Evolutionary conservation across 2,797 vertebrate genomes (phyloP).

Genomic region (Sebastes miniatus): DNA sequence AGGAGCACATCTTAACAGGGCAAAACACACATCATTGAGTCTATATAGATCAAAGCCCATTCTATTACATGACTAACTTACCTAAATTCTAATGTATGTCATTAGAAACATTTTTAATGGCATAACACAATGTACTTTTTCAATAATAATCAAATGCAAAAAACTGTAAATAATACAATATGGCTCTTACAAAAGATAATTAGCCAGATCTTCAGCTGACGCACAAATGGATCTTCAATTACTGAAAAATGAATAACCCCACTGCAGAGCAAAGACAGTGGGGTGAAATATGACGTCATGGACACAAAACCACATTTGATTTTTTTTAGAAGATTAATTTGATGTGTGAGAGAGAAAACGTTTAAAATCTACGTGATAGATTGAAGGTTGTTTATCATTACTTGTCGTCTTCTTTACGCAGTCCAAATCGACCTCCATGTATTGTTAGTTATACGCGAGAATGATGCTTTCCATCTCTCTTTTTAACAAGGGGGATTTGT

Average conservation of each 20-base stretch:
- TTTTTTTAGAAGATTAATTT: conserved; percentile 49
- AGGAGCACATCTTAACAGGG: too few species aligned
- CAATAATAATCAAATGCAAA: too few species aligned
- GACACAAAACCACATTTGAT: conserved; percentile 45
- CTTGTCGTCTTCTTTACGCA: conserved; percentile 50
- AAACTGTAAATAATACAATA: too few species aligned
- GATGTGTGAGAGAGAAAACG: conserved; percentile 12
- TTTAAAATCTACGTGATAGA: conserved; percentile 65
- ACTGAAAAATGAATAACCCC: conserved; percentile 36
- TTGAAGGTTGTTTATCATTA: conserved; percentile 64
- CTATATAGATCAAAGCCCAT: too few species aligned
- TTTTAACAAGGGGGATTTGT: conserved; percentile 83
- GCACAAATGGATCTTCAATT: conserved; percentile 28
- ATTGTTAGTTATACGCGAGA: conserved; percentile 67
- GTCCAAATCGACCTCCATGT: conserved; percentile 68
- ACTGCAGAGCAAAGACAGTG: conserved; percentile 21
- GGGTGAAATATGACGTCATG: conserved; percentile 38
- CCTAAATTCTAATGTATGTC: too few species aligned
- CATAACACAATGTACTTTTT: too few species aligned
- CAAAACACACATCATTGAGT: too few species aligned
- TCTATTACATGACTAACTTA: too few species aligned
- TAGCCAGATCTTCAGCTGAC: conserved; percentile 44
- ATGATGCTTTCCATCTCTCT: conserved; percentile 73
- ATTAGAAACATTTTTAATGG: too few species aligned
- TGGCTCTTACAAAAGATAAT: not conserved